Evolutionary conservation across 2,888 invertebrate genomes (phyloP), one percentile per base, ranked within the genome.

Genomic region (Omphaloscelis lunosa): DNA sequence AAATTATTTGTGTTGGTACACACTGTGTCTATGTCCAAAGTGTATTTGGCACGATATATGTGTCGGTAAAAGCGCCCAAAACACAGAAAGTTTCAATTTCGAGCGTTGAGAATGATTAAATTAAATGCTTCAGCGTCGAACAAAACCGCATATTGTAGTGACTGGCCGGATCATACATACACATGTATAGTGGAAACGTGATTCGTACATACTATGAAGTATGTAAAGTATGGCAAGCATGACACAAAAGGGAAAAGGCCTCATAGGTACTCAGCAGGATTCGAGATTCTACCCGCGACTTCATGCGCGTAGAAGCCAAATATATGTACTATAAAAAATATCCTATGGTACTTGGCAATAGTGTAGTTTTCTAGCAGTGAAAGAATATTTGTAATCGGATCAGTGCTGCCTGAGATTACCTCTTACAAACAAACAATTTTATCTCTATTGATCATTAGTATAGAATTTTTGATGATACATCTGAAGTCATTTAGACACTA

Each of bases 121-220:
- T 83, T 58, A 81, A 83, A 85, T 82, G 45, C 68, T 77, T 77
- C 69, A 67, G 45, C 65, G 29, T 20, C 56, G 8, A 29, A 45
- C 27, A 23, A 69, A 58, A 62, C 85, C 82, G 74, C 85, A 84
- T 71, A 84, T 77, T 81, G 82, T 77, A 69, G 1, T 66, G 15
- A 27, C 9, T 73, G 56, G n/a, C 29, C 23, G 51, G 41, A 69
- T 65, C n/a, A 61, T 39, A 59, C 1, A 68, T 41, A 67, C 12
- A 45, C 8, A 62, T 56, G 61, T 39, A 39, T 34, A 29, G 3
- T 20, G 51, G 23, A 62, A 39, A 11, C 45, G 34, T 65, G 34
- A 70, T 69, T 23, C 11, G 15, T 51, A 17, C 8, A 51, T 58
- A 29, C 9, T 39, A 20, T 20, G 17, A 45, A n/a, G 5, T 41